A percentile compares a stretch with the other conserved stretches of the same genome.
Conservation (phyloP, 2,888 invertebrate genomes). For the Amphimallon solstitiale region DNA sequence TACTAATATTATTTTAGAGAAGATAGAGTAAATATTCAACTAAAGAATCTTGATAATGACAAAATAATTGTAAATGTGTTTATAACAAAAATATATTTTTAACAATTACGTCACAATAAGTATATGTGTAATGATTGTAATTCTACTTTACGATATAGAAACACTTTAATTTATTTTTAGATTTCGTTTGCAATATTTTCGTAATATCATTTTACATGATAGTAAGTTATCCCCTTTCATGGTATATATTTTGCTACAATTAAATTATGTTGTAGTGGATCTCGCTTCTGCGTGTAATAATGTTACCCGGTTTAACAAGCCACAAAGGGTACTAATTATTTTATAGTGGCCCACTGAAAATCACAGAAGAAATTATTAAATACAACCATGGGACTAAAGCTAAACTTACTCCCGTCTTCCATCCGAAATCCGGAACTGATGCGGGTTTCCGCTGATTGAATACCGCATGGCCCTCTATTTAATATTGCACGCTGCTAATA, state of each 20-base stretch:
- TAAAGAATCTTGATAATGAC: no score
- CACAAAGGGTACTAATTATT: constrained; percentile 20
- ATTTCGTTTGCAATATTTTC: no score
- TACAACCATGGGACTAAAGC: constrained; percentile 29
- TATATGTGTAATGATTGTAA: no score
- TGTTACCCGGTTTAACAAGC: constrained; percentile 15
- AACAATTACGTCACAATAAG: no score
- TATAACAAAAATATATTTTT: no score
- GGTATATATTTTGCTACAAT: constrained; percentile 8
- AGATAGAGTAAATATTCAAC: no score
- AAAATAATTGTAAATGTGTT: no score
- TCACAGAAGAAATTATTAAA: constrained; percentile 36
- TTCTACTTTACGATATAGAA: no score
- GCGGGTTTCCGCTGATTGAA: constrained; percentile 51
- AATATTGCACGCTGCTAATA: constrained; percentile 56
- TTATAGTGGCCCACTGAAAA: constrained; percentile 17
- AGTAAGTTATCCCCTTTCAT: not conserved
- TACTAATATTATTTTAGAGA: no score
- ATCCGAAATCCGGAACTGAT: constrained; percentile 44
- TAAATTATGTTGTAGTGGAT: not conserved
- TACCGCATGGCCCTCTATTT: constrained; percentile 53
- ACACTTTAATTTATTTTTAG: no score
- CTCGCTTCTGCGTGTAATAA: not conserved
- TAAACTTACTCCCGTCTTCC: constrained; percentile 18
- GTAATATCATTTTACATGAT: no score